Percentiles rank a stretch among this genome's conserved stretches.
Evolutionary conservation across 2,888 invertebrate genomes (phyloP).

Genomic region (Pristionchus fissidentatus): DNA sequence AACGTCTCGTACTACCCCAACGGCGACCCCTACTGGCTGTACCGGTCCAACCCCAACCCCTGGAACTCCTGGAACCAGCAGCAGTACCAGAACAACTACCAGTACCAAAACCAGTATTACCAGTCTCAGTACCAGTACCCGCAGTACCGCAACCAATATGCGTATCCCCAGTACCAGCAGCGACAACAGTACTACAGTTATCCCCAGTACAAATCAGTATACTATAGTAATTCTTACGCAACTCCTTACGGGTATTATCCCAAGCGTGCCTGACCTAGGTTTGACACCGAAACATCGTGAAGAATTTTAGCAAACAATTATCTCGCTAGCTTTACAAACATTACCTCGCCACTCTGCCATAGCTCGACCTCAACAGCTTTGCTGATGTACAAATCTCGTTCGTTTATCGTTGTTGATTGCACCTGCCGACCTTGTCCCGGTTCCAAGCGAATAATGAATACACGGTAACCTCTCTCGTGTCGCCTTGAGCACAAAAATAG

Average conservation of each 20-base stretch:
- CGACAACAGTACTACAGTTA: neutral
- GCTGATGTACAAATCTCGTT: neutral
- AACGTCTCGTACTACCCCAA: slow-evolving; percentile 25
- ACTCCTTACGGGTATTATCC: slow-evolving; percentile 10
- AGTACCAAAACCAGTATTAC: slow-evolving; percentile 15
- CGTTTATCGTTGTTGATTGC: no score
- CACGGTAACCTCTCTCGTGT: neutral
- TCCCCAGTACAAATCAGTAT: neutral
- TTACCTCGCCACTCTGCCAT: slow-evolving; percentile 34
- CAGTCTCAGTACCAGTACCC: slow-evolving; percentile 8
- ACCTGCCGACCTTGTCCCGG: neutral
- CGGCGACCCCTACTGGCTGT: slow-evolving; percentile 32
- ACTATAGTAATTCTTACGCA: neutral
- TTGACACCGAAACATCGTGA: neutral
- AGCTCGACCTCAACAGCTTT: neutral
- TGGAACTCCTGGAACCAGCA: neutral
- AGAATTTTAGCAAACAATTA: neutral
- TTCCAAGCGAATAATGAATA: neutral
- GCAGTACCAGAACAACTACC: no score
- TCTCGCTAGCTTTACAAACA: neutral
- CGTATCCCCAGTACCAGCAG: neutral
- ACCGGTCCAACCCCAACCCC: neutral
- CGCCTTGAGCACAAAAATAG: neutral
- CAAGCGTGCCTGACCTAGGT: neutral
- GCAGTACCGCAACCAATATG: slow-evolving; percentile 9